phyloP scores from a whole-genome alignment of 2,888 invertebrate species.

The Oscheius onirici region DNA sequence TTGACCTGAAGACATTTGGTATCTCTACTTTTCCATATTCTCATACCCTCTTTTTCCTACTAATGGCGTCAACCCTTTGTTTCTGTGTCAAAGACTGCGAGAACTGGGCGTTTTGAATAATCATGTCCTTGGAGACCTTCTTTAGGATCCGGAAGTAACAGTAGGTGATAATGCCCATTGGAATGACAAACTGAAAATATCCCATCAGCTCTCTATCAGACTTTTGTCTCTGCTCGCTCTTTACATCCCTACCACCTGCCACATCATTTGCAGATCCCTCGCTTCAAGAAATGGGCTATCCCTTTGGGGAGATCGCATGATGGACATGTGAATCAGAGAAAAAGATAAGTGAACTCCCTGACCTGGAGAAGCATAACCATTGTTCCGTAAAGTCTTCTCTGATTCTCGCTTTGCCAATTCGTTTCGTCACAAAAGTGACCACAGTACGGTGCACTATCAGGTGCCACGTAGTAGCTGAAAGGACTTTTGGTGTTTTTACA shows the following conservation, averaged over 20 bases:
- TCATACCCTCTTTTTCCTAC: slow-evolving; percentile 56
- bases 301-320: slow-evolving; percentile 12
- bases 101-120: slow-evolving; percentile 69
- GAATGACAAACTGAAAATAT: slow-evolving; percentile 65
- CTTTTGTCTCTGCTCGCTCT: neutral
- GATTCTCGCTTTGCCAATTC: slow-evolving; percentile 84
- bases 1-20: slow-evolving; percentile 43
- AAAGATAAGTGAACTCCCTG: neutral
- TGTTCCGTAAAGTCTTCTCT: slow-evolving; percentile 82
- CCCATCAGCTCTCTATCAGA: neutral
- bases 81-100: slow-evolving; percentile 64
- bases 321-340: neutral
- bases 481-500: slow-evolving; percentile 2
- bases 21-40: neutral
- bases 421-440: slow-evolving; percentile 75
- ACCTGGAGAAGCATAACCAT: slow-evolving; percentile 69
- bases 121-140: slow-evolving; percentile 70
- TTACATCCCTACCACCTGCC: neutral
- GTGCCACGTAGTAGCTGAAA: slow-evolving; percentile 42
- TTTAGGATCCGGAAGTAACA: slow-evolving; percentile 69
- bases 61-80: slow-evolving; percentile 67
- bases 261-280: neutral
- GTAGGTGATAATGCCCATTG: slow-evolving; percentile 69
- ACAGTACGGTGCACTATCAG: slow-evolving; percentile 59
- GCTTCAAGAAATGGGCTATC: neutral